phyloP scores from a whole-genome alignment of 2,888 invertebrate genomes.

The Rhorus exstirpatorius region DNA sequence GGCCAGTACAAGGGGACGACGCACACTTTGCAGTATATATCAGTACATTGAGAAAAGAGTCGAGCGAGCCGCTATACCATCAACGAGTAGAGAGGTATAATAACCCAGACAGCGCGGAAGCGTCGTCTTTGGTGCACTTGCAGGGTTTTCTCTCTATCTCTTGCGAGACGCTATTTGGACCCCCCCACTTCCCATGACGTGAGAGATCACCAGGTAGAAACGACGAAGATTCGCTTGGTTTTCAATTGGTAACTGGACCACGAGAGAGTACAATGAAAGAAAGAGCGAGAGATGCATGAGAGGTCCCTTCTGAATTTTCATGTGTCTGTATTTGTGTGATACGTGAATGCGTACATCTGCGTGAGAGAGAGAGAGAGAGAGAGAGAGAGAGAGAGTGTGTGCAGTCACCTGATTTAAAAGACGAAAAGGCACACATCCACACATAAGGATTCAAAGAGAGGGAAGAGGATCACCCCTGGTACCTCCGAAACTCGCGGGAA shows the following conservation, averaged over 20 bases:
- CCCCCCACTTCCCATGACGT: neutral
- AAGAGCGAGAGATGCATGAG: conserved; percentile 11
- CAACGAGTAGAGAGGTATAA: conserved; percentile 9
- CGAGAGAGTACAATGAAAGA: conserved; percentile 5
- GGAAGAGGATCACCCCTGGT: conserved; percentile 17
- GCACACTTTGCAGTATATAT: conserved; percentile 13
- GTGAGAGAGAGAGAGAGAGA: conserved; percentile 39
- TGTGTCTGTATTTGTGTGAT: conserved; percentile 34
- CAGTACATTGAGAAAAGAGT: conserved; percentile 11
- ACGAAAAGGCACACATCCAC: conserved; percentile 25
- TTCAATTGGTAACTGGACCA: conserved; percentile 41
- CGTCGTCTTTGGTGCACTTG: conserved; percentile 37
- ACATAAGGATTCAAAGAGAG: conserved; percentile 4
- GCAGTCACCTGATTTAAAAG: conserved; percentile 38
- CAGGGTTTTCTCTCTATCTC: neutral
- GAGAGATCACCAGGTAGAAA: conserved; percentile 38
- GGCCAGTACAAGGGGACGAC: conserved; percentile 24
- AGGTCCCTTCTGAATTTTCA: conserved; percentile 23
- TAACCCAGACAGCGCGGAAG: conserved; percentile 47
- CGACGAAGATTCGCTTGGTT: conserved; percentile 24
- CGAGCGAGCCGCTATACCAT: conserved; percentile 30
- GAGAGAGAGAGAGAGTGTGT: too few relatives aligned
- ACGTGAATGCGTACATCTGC: conserved; percentile 25
- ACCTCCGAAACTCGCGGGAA: conserved; percentile 45
- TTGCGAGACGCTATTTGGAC: conserved; percentile 3